These are phyloP conservation scores for Scaptomyza parva DNA, from an alignment of 2,888 invertebrate genomes.

Conservation along the genomic window DNA sequence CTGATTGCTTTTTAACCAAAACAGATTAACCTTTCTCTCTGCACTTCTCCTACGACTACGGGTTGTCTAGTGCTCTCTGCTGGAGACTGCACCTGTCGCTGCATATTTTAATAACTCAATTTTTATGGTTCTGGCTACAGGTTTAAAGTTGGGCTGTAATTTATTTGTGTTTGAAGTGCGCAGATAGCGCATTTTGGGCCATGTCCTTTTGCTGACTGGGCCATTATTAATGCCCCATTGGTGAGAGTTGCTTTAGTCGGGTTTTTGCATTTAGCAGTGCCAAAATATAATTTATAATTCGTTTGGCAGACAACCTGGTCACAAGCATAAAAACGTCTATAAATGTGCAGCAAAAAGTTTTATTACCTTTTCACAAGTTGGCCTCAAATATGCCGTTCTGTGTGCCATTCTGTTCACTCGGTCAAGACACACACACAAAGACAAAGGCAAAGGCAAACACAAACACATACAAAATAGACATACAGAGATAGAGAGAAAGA, in stretches of 20 bases:
- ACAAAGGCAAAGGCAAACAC: neutral
- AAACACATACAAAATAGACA: neutral
- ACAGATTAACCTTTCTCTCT: constrained; percentile 12
- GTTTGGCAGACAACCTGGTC: constrained; percentile 56
- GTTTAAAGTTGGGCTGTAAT: constrained; percentile 37
- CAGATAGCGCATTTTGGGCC: constrained; percentile 46
- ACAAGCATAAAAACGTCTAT: constrained; percentile 68
- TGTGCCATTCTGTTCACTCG: constrained; percentile 31
- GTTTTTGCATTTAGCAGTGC: constrained; percentile 33
- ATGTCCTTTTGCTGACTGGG: constrained; percentile 64
- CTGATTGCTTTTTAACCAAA: constrained; percentile 61
- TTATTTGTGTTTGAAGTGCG: constrained; percentile 48
- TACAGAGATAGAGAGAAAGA: neutral
- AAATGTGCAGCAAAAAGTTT: constrained; percentile 68
- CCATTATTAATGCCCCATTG: constrained; percentile 65
- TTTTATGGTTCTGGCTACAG: constrained; percentile 64
- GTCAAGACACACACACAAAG: constrained; percentile 15
- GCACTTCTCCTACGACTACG: neutral
- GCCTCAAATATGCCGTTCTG: constrained; percentile 31
- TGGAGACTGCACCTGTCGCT: constrained; percentile 45
- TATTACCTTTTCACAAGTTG: constrained; percentile 71
- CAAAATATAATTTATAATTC: constrained; percentile 75
- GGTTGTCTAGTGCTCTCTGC: neutral
- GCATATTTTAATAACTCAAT: constrained; percentile 73
- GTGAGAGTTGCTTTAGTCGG: constrained; percentile 37